A percentile compares a stretch with the other conserved stretches of the same genome.
phyloP scores from a whole-genome alignment of 2,888 invertebrate species.

The Papilio gigon region DNA sequence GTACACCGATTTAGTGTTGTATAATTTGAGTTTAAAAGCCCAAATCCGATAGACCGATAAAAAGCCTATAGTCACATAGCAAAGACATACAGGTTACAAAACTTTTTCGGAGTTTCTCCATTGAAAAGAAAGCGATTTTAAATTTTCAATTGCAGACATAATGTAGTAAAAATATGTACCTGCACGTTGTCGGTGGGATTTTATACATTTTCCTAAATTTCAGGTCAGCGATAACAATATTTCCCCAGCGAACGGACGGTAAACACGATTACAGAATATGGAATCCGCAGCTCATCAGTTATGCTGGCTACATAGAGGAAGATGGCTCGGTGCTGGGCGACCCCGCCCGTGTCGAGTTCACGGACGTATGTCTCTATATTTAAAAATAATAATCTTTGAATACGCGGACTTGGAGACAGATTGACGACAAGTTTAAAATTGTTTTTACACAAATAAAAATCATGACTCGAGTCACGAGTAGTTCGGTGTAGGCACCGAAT shows the following conservation, averaged over 20 bases:
- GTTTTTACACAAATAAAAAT: too few relatives aligned
- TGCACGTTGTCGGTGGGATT: background rate
- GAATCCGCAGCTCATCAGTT: constrained; percentile 94
- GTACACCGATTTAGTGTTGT: too few relatives aligned
- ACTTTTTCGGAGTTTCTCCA: too few relatives aligned
- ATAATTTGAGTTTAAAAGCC: too few relatives aligned
- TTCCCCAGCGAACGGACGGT: constrained; percentile 95
- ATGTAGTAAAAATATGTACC: background rate
- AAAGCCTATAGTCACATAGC: too few relatives aligned
- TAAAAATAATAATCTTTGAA: background rate
- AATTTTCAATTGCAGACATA: too few relatives aligned
- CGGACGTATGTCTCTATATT: constrained; percentile 85
- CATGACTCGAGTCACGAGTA: too few relatives aligned
- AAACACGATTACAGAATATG: constrained; percentile 95
- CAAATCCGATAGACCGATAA: too few relatives aligned
- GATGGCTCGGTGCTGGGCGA: constrained; percentile 94
- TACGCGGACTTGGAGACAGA: background rate
- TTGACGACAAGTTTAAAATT: too few relatives aligned
- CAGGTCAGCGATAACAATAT: constrained; percentile 97
- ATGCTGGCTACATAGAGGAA: constrained; percentile 93
- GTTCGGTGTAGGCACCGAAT: too few relatives aligned
- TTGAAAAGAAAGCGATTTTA: too few relatives aligned
- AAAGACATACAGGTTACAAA: too few relatives aligned
- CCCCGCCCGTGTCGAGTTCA: constrained; percentile 93
- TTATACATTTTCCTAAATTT: constrained; percentile 41